Base-by-base conservation (phyloP, 2,113 vertebrate genomes). In the Hippolais icterina region DNA sequence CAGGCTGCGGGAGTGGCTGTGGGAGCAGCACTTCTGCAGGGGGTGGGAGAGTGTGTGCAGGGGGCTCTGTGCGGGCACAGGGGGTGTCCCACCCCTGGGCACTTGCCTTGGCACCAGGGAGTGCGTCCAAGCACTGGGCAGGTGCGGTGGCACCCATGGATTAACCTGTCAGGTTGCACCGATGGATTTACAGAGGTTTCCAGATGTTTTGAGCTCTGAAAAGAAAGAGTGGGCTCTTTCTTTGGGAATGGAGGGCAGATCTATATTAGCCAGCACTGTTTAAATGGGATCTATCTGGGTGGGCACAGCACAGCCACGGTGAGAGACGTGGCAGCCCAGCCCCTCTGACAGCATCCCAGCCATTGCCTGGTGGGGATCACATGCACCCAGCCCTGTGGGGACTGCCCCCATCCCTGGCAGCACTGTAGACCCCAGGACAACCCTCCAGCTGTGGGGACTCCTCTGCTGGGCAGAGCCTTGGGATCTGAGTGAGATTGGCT, bases 1-100 rank as follows among this genome's bases (percentile, higher is more conserved):
- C 0, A 1, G 54, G 50, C 54, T 56, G 44, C 1, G 1, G 46
- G 42, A 53, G 64, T 0, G 5, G 39, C 68, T 72, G 12, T 0
- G 3, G 28, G 50, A 57, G 81, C 1, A 4, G 29, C 11, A 4
- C 11, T 23, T 27, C 0, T 15, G 14, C 50, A 21, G 29, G 22
- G 42, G 37, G 4, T 1, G 19, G 10, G 11, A 11, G 8, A 15
- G 37, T 6, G 46, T 27, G 65, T 9, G 15, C 1, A 1, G 29
- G 14, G 10, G 19, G 15, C 16, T 59, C 77, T 44, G 24, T 66
- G 7, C 11, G 10, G 23, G 8, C 3, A 3, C 10, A 4, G 44
- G 3, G 31, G 5, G 1, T 13, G 12, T 47, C 37, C 33, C 46
- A 9, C 2, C 24, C 2, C 46, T 1, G 15, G 41, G 13, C 18